A percentile compares a stretch with the other conserved stretches of the same genome.
These are phyloP conservation scores for Agriotes lineatus DNA, from an alignment of 2,888 invertebrate genomes.

Conservation along the genomic window DNA sequence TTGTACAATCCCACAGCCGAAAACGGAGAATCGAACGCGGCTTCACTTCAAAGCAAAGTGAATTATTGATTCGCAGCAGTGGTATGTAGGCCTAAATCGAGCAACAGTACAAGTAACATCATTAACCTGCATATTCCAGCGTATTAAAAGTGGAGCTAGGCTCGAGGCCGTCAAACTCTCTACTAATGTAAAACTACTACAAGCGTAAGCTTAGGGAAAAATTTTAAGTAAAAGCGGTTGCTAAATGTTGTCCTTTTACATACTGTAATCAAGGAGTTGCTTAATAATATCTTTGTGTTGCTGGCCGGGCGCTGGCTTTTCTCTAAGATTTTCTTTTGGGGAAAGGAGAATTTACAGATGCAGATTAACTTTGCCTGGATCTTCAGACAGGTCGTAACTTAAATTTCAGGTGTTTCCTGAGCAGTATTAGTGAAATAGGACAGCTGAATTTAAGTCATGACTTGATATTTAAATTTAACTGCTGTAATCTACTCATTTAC, in stretches of 20 bases:
- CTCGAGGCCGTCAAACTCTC: slow-evolving; percentile 6
- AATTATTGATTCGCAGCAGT: neutral
- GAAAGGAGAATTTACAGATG: neutral
- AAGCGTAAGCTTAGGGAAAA: slow-evolving; percentile 25
- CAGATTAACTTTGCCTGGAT: slow-evolving; percentile 2
- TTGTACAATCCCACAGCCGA: no score
- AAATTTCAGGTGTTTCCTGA: neutral
- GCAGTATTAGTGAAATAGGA: neutral
- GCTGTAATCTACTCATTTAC: no score
- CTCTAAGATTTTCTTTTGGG: slow-evolving; percentile 29
- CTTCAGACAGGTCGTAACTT: neutral
- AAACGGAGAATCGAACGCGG: no score
- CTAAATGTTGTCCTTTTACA: slow-evolving; percentile 34
- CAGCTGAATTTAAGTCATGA: no score
- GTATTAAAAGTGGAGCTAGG: slow-evolving; percentile 7
- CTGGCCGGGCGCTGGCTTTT: slow-evolving; percentile 35
- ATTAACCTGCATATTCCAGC: neutral
- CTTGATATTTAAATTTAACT: no score
- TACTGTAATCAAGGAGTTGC: slow-evolving; percentile 43
- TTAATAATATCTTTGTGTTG: slow-evolving; percentile 40
- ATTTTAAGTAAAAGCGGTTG: slow-evolving; percentile 31
- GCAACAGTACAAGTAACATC: slow-evolving; percentile 1
- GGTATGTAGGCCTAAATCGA: neutral
- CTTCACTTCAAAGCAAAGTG: neutral
- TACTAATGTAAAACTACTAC: slow-evolving; percentile 27